Base-by-base conservation (phyloP, 1,140 invertebrate species). In the Ceratosolen solmsi region DNA sequence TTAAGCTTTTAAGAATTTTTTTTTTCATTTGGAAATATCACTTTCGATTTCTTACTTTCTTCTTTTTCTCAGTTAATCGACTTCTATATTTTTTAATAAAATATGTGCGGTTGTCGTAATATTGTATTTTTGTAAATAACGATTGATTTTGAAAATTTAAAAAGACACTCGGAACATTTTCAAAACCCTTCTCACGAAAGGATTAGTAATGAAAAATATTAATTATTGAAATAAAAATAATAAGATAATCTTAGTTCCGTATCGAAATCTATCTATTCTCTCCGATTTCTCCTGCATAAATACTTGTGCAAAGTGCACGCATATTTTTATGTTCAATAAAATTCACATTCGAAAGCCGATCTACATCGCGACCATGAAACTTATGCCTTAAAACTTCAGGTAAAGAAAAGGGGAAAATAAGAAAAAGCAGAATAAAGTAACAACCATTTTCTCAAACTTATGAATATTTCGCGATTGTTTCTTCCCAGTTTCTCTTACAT, bases 271-370 rank as follows among this genome's bases (percentile, higher is more conserved):
- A 13, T 11, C 25, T n/a, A 27, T 60, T 60, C 56, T 27, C 25
- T 60, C n/a, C 8, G 25, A 13, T 60, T 25, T 60, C 56, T 60
- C n/a, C 20, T 56, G n/a, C n/a, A n/a, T 4, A 25, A 56, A 25
- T 56, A 25, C 54, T 56, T n/a, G 13, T 7, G 13, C 41, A 46
- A 46, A 27, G n/a, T 56, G n/a, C n/a, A 56, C n/a, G 41, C 13
- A 73, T 51, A 51, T 73, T 51, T 25, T 30, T 54, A 73, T 54
- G 27, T 22, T 22, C 71, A 13, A 73, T 73, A 73, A 73, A 73
- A 49, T 9, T 22, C 38, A 25, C 20, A 41, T 49, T 72, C 41
- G 41, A 72, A 72, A 72, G 70, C 27, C n/a, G 11, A 25, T 68
- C 15, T 38, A 38, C 22, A 68, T 36, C 25, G 56, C 56, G n/a